Percentiles rank a stretch among this genome's conserved stretches.
phyloP scores from a whole-genome alignment of 2,797 vertebrate species.

The Myotis pilosus region DNA sequence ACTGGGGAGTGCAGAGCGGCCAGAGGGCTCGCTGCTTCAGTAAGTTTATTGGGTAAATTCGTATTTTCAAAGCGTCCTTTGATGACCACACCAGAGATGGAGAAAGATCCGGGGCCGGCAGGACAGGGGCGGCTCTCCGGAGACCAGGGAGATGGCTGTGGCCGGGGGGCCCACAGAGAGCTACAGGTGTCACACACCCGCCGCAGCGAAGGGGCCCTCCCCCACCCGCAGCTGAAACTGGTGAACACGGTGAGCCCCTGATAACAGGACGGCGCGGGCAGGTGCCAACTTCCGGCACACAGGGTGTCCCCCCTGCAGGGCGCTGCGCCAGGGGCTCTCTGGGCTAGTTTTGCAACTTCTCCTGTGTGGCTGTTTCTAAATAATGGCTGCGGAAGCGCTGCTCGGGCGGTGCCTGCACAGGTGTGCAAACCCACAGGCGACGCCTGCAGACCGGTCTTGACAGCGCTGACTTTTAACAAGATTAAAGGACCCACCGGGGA shows the following conservation, averaged over 20 bases:
- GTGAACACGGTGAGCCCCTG: neutral
- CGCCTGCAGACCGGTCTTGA: too few species aligned
- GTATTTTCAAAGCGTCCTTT: neutral
- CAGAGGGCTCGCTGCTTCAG: neutral
- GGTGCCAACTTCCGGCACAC: neutral
- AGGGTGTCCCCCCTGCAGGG: neutral
- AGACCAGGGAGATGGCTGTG: neutral
- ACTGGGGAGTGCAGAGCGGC: neutral
- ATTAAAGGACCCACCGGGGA: neutral
- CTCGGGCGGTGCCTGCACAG: neutral
- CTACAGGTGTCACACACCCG: fast-evolving
- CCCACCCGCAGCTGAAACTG: neutral
- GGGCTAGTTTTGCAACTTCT: neutral
- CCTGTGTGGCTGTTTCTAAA: slow-evolving; percentile 21
- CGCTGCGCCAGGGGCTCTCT: neutral
- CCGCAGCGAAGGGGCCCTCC: too few species aligned
- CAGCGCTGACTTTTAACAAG: neutral
- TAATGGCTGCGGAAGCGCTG: neutral
- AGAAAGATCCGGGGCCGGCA: neutral
- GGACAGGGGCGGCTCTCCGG: neutral
- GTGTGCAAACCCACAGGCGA: neutral
- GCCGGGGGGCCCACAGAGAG: neutral
- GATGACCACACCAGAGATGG: neutral
- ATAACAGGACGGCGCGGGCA: fast-evolving
- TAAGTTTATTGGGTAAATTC: neutral